Base-by-base conservation (phyloP, 2,888 invertebrate species). In the Harmothoe impar region DNA sequence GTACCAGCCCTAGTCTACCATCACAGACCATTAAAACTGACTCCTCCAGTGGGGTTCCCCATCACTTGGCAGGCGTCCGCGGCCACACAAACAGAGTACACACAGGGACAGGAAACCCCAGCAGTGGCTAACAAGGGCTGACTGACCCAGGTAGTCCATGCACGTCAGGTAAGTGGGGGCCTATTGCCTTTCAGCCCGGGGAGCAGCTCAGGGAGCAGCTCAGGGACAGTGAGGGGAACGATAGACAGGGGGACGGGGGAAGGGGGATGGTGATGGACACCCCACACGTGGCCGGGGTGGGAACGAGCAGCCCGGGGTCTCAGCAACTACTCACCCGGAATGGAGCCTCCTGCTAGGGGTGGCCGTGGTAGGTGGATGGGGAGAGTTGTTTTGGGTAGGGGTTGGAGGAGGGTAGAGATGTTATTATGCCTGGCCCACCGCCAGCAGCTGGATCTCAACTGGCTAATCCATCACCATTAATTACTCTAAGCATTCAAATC, bases 81-180 rank as follows among this genome's bases (percentile, higher is more conserved):
- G 10, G 43, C 10, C 62, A 62, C 20, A 62, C 62, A 62, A 3
- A 62, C 23, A 62, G 62, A 15, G 23, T 62, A 43, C 43, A 43
- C 43, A 43, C 43, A 43, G 43, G 10, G 43, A 43, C 5, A 3
- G 23, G 20, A 7, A 3, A 15, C n/a, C 62, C n/a, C 62, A 62
- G 62, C 62, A n/a, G 62, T 62, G 62, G 20, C 62, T 62, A 62
- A 20, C 62, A 62, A 62, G 62, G 15, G 62, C 62, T 3, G 62
- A 62, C 15, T 62, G 62, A n/a, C 62, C 62, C 23, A 20, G n/a
- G 62, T n/a, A 62, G 23, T 15, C 77, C 29, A 77, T 77, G 77
- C 77, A 77, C 31, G 77, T 77, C 77, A 77, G 77, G 77, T 77
- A 77, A 77, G 77, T 77, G 31, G 43, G 0, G 31, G 77, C 29